Evolutionary conservation across 92 coral and sea anemone genomes (phyloP), one percentile per base, ranked within the genome.

Genomic region (Epizoanthus ramosus): DNA sequence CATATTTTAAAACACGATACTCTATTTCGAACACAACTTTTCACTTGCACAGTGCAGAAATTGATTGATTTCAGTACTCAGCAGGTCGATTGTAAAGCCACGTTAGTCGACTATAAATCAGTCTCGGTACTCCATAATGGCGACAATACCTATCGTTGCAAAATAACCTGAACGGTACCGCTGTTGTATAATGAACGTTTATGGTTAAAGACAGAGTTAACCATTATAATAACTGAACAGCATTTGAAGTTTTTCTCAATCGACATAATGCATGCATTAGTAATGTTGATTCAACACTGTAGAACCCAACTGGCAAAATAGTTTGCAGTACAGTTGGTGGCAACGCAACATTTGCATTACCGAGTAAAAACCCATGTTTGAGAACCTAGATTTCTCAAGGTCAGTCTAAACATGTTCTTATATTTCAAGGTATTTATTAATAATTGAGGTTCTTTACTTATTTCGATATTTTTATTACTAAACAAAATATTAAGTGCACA

Each of bases 141-240:
- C 71, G 71, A 66, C 71, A 66, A 66, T 66, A 66, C 47, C 47
- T 28, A 66, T 31, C 45, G 69, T 64, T 64, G 39, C 33, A 64
- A 64, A 64, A 64, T 64, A 17, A 25, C 69, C 69, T 64, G 69
- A 64, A 64, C 69, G 69, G 69, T 64, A 64, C 39, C 67, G 33
- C 67, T 61, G 24, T 33, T 61, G 67, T 61, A 61, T 61, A 61
- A 19, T 61, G 25, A 50, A 50, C 54, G 54, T 50, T 50, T 50
- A 50, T 63, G 68, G 71, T 66, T 66, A 66, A 66, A 66, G 71
- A 66, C 71, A 66, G 47, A 66, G 45, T 66, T 66, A 66, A 66
- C 22, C 71, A 66, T 66, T 33, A 43, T 66, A 4, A 31, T 33
- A 66, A 66, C 71, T 66, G 22, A 47, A 66, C 71, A 66, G 71